Percentiles rank a stretch among this genome's conserved stretches.
These are phyloP conservation scores for rabbit (Oryctolagus cuniculus) DNA, from an alignment of 2,113 vertebrate genomes.

Conservation along the genomic window mOryCun1.1 NC_091443.1:11171001-11171500, in stretches of 20 bases:
- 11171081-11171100: no score
- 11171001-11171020: no score
- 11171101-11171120: no score
- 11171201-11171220: not conserved
- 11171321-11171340: not conserved
- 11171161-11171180: not conserved
- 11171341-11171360: not conserved
- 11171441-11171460: conserved; percentile 3
- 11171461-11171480: not conserved
- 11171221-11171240: not conserved
- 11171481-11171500: not conserved
- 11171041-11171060: no score
- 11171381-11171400: not conserved
- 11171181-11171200: not conserved
- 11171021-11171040: no score
- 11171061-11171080: no score
- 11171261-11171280: not conserved
- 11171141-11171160: not conserved
- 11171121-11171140: not conserved
- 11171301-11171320: not conserved
- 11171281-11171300: not conserved
- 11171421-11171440: not conserved
- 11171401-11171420: not conserved
- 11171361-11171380: not conserved
- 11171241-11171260: not conserved